A percentile compares a stretch with the other conserved stretches of the same genome.
phyloP scores from a whole-genome alignment of 2,888 invertebrate species.

The Margaritifera margaritifera region DNA sequence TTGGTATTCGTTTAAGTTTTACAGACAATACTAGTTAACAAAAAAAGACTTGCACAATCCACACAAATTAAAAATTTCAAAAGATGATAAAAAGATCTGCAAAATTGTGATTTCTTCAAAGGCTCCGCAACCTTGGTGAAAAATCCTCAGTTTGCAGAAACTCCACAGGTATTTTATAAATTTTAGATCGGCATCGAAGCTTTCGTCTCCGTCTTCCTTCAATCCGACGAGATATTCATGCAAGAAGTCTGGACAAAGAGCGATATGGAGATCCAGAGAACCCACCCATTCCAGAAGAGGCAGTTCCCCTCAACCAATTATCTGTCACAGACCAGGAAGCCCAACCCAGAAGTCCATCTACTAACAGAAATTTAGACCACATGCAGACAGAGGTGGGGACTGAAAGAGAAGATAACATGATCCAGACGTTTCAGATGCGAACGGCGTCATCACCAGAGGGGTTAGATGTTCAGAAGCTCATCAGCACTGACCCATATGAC shows the following conservation, averaged over 20 bases:
- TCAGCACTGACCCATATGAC: too few species aligned
- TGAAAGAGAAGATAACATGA: slow-evolving; percentile 34
- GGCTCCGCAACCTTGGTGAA: too few species aligned
- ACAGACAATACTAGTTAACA: too few species aligned
- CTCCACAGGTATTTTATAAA: background rate
- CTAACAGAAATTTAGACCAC: slow-evolving; percentile 26
- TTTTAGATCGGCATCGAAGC: slow-evolving; percentile 67
- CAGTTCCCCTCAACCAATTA: slow-evolving; percentile 59
- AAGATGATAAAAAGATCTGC: too few species aligned
- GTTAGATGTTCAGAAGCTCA: slow-evolving; percentile 30
- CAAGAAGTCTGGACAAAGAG: slow-evolving; percentile 43
- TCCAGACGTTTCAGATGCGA: slow-evolving; percentile 26
- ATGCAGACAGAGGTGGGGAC: slow-evolving; percentile 20
- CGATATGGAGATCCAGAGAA: slow-evolving; percentile 56
- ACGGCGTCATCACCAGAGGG: slow-evolving; percentile 52
- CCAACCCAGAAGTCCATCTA: slow-evolving; percentile 28
- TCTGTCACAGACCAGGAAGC: slow-evolving; percentile 31
- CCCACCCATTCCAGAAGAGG: slow-evolving; percentile 53
- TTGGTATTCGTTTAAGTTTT: too few species aligned
- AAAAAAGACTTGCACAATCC: too few species aligned
- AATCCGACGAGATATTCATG: slow-evolving; percentile 64
- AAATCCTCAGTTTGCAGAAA: background rate
- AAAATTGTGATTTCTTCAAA: too few species aligned
- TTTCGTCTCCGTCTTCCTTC: slow-evolving; percentile 71
- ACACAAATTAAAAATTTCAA: too few species aligned